A percentile compares a stretch with the other conserved stretches of the same genome.
phyloP scores from a whole-genome alignment of 2,113 vertebrate genomes.

The Rhynchopsitta pachyrhyncha region DNA sequence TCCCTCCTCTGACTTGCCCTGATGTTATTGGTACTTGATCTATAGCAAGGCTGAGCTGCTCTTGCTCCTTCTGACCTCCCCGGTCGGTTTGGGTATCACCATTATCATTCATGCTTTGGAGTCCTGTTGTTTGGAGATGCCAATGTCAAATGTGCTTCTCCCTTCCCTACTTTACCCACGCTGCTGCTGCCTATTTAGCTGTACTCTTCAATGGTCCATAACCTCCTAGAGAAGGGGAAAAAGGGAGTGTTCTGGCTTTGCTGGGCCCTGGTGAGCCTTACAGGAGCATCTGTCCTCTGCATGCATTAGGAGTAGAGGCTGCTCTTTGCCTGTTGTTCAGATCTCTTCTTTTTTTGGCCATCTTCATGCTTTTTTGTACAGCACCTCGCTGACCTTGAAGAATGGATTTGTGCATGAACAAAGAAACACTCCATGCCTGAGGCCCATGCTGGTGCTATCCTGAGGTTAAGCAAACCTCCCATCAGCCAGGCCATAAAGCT shows the following conservation, averaged over 20 bases:
- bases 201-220: fast-evolving
- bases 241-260: not conserved
- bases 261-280: not conserved
- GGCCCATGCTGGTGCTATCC: fast-evolving
- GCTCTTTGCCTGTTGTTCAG: fast-evolving
- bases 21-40: not conserved
- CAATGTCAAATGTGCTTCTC: not conserved
- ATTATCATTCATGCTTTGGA: not conserved
- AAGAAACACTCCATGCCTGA: fast-evolving
- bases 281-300: not conserved
- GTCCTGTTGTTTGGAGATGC: not conserved
- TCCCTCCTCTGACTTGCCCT: not conserved
- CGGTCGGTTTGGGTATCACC: not conserved
- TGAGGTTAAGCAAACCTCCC: not conserved
- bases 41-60: not conserved
- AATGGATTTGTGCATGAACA: not conserved
- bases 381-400: not conserved
- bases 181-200: not conserved
- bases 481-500: constrained; percentile 27
- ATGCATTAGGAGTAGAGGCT: fast-evolving
- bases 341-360: not conserved
- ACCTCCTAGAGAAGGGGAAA: too few relatives aligned
- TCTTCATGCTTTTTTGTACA: not conserved
- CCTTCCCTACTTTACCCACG: not conserved
- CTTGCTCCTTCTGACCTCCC: not conserved